phyloP scores from a whole-genome alignment of 2,113 vertebrate genomes.

The Eretmochelys imbricata region DNA sequence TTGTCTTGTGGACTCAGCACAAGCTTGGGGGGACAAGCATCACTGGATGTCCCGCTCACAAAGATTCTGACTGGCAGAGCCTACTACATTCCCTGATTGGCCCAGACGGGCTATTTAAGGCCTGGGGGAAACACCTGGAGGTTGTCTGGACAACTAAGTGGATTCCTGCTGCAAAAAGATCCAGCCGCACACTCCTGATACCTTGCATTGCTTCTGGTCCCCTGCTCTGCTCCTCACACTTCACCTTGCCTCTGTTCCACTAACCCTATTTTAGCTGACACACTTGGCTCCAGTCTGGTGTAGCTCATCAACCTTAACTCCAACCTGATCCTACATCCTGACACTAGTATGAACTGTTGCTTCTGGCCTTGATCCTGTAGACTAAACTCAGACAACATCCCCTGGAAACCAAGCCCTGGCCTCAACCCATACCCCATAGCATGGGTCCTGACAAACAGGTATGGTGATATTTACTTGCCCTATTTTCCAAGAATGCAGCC shows the following conservation, averaged over 20 bases:
- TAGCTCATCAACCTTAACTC: not conserved
- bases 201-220: not conserved
- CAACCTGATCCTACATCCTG: not conserved
- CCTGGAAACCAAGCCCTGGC: not conserved
- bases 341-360: not conserved
- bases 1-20: not conserved
- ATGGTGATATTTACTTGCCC: not conserved
- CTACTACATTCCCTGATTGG: not conserved
- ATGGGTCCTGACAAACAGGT: accelerated
- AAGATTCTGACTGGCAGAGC: too few relatives aligned
- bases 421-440: not conserved
- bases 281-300: not conserved
- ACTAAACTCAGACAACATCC: not conserved
- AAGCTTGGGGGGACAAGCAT: not conserved
- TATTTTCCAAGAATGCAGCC: not conserved
- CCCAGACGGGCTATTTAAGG: not conserved
- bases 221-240: not conserved
- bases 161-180: not conserved
- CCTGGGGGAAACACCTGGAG: not conserved
- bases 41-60: too few relatives aligned
- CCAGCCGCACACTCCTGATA: not conserved
- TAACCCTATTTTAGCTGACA: not conserved
- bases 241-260: not conserved
- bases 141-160: not conserved
- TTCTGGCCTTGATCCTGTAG: not conserved